phyloP scores from a whole-genome alignment of 2,797 vertebrate genomes.

The Sebastes baramenuke region DNA sequence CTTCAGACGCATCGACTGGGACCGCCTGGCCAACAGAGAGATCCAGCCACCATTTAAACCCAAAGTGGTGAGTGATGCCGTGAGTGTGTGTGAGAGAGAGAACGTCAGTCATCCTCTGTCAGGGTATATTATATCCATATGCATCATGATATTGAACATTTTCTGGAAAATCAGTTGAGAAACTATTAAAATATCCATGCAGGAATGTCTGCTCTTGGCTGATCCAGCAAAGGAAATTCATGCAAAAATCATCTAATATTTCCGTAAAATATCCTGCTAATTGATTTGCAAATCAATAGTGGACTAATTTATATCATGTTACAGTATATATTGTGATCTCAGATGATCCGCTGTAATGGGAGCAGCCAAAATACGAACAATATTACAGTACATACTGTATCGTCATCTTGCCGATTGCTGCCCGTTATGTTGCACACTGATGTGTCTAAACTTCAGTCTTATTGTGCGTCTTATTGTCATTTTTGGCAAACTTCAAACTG shows the following conservation, averaged over 20 bases:
- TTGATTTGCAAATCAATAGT: not conserved
- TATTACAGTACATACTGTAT: too few species aligned
- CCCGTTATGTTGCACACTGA: too few species aligned
- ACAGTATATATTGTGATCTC: too few species aligned
- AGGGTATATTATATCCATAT: not conserved
- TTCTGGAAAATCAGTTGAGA: not conserved
- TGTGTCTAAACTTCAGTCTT: too few species aligned
- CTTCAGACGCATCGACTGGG: conserved; percentile 99
- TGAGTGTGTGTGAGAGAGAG: not conserved
- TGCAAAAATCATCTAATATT: not conserved
- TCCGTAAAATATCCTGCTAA: not conserved
- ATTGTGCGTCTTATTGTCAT: too few species aligned
- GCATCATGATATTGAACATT: not conserved
- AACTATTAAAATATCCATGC: not conserved
- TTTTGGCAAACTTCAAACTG: fast-evolving
- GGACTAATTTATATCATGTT: too few species aligned
- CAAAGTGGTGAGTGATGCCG: conserved; percentile 91
- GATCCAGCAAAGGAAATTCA: not conserved
- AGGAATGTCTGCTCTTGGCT: not conserved
- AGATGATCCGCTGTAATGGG: too few species aligned
- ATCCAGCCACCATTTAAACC: conserved; percentile 98
- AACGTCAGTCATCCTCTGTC: not conserved
- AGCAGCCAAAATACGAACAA: too few species aligned
- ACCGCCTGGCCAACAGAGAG: conserved; percentile 92
- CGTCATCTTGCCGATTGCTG: too few species aligned